Percentiles rank a stretch among this genome's conserved stretches.
Evolutionary conservation across 2,888 invertebrate genomes (phyloP).

Genomic region (Eilema caniola): DNA sequence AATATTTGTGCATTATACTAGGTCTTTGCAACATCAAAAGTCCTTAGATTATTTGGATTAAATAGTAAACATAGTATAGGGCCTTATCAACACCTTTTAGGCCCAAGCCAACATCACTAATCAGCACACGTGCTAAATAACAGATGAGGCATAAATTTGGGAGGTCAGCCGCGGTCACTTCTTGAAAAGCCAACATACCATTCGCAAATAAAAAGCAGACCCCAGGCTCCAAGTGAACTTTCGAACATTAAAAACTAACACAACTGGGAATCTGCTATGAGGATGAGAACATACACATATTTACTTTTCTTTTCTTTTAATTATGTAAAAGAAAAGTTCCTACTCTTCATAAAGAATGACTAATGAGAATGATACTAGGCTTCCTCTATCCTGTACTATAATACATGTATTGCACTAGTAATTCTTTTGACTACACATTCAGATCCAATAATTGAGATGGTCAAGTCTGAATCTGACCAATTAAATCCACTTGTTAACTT

Average conservation of each 20-base stretch:
- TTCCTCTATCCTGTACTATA: neutral
- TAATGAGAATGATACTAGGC: neutral
- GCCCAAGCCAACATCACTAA: too few species aligned
- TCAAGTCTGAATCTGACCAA: conserved; percentile 11
- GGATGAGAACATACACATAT: neutral
- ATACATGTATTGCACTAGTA: neutral
- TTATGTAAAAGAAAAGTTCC: conserved; percentile 8
- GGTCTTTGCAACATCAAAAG: conserved; percentile 5
- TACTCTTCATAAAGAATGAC: neutral
- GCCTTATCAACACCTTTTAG: too few species aligned
- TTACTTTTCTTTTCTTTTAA: neutral
- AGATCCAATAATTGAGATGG: conserved; percentile 5
- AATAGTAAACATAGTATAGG: neutral
- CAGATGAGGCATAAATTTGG: too few species aligned
- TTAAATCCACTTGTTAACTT: neutral
- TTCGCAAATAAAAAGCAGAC: too few species aligned
- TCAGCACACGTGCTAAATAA: too few species aligned
- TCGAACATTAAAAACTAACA: too few species aligned
- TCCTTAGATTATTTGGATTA: conserved; percentile 13
- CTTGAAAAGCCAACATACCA: too few species aligned
- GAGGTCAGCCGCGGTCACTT: too few species aligned
- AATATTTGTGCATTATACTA: conserved; percentile 38
- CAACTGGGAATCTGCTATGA: too few species aligned
- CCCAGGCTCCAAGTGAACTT: too few species aligned
- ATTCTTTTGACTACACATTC: conserved; percentile 2